phyloP scores from a whole-genome alignment of 2,797 vertebrate genomes.

The Epinephelus malabaricus region DNA sequence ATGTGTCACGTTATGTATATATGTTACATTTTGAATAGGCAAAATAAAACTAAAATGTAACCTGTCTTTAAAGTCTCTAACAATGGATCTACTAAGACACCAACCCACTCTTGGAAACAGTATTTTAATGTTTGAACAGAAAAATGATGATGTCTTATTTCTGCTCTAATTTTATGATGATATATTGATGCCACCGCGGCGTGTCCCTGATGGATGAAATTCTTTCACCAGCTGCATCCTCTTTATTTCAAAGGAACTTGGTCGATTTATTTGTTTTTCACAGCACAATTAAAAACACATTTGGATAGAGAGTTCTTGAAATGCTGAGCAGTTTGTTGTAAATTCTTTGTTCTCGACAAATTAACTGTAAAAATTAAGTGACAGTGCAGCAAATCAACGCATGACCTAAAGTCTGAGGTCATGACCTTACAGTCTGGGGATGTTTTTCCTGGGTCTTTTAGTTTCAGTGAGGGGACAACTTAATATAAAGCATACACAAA shows the following conservation, averaged over 20 bases:
- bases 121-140: not conserved
- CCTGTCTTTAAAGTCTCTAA: no score
- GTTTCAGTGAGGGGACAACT: no score
- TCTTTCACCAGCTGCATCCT: constrained; percentile 30
- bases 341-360: not conserved
- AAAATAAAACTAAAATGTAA: no score
- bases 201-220: constrained; percentile 2
- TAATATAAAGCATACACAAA: no score
- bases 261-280: constrained; percentile 23
- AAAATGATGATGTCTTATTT: not conserved
- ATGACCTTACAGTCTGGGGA: not conserved
- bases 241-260: constrained; percentile 20
- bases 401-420: not conserved
- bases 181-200: constrained; percentile 8
- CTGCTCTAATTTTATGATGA: constrained; percentile 6
- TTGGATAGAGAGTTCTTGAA: not conserved
- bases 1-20: no score
- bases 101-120: no score
- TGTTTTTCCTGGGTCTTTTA: not conserved
- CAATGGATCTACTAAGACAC: no score
- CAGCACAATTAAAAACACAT: constrained; percentile 33
- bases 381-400: not conserved
- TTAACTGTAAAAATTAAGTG: not conserved
- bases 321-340: not conserved
- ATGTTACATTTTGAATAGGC: no score